These are phyloP conservation scores for Neotoxoptera formosana DNA, from an alignment of 1,140 invertebrate genomes.

Conservation along the genomic window DNA sequence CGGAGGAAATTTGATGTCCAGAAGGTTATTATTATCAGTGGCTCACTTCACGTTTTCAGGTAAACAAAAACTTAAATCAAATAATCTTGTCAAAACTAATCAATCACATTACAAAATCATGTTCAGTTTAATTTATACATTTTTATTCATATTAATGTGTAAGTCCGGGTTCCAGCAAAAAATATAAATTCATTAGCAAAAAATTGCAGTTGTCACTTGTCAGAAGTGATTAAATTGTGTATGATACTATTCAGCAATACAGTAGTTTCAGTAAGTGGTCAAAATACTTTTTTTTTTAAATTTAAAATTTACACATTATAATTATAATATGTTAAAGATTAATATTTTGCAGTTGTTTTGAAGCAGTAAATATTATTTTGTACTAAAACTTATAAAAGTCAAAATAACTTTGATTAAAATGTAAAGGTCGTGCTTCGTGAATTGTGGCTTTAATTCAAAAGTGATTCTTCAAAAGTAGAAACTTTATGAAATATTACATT, in stretches of 20 bases:
- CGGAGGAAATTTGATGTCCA: background rate
- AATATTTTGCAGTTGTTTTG: background rate
- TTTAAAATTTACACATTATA: background rate
- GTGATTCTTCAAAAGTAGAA: background rate
- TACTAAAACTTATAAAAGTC: background rate
- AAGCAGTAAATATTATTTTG: background rate
- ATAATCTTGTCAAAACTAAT: background rate
- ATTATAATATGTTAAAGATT: background rate
- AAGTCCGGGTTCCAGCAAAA: too few species aligned
- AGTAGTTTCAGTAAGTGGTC: too few species aligned
- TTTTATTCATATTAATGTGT: too few species aligned
- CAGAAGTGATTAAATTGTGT: background rate
- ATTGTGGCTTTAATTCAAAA: background rate
- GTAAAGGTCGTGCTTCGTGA: background rate
- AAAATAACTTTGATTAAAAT: background rate
- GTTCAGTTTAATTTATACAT: too few species aligned
- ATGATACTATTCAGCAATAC: background rate
- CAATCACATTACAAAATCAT: too few species aligned
- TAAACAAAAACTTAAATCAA: background rate
- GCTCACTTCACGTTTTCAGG: background rate
- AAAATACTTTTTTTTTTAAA: too few species aligned
- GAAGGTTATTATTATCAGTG: background rate
- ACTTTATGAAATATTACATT: background rate
- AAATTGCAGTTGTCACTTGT: rapidly evolving
- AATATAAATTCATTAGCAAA: background rate